Percentiles rank a stretch among this genome's conserved stretches.
Conservation (phyloP, 2,797 vertebrate genomes). For the Thunnus albacares region DNA sequence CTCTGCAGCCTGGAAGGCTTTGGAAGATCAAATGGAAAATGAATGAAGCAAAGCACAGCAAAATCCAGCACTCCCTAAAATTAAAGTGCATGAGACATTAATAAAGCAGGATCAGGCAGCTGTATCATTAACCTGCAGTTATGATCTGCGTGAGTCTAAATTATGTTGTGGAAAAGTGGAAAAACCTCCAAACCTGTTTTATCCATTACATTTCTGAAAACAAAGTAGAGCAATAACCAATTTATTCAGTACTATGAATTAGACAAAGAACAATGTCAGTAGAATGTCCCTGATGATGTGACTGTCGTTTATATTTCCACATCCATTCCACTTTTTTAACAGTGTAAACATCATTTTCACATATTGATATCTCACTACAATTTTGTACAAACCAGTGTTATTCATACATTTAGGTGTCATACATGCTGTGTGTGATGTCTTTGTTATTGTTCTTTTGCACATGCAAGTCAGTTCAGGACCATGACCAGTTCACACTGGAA, state of each 20-base stretch:
- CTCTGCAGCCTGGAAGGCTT: too few relatives aligned
- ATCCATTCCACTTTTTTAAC: neutral
- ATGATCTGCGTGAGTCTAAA: neutral
- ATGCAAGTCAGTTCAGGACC: too few relatives aligned
- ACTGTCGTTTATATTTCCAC: neutral
- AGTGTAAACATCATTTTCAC: neutral
- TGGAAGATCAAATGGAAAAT: neutral
- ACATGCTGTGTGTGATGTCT: too few relatives aligned
- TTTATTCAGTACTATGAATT: conserved; percentile 2
- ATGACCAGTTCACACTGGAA: too few relatives aligned
- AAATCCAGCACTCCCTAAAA: neutral
- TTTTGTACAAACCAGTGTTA: too few relatives aligned
- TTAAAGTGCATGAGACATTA: conserved; percentile 5
- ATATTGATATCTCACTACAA: neutral
- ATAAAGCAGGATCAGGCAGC: conserved; percentile 2
- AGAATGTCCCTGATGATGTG: neutral
- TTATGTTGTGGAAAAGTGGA: neutral
- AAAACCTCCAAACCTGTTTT: neutral
- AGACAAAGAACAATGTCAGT: neutral
- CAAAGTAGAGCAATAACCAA: neutral
- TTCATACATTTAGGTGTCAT: too few relatives aligned
- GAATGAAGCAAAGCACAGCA: neutral
- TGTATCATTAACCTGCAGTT: neutral
- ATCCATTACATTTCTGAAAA: neutral
- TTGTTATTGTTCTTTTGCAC: too few relatives aligned